Evolutionary conservation across 2,888 invertebrate genomes (phyloP).

Genomic region (Hemaris fuciformis): DNA sequence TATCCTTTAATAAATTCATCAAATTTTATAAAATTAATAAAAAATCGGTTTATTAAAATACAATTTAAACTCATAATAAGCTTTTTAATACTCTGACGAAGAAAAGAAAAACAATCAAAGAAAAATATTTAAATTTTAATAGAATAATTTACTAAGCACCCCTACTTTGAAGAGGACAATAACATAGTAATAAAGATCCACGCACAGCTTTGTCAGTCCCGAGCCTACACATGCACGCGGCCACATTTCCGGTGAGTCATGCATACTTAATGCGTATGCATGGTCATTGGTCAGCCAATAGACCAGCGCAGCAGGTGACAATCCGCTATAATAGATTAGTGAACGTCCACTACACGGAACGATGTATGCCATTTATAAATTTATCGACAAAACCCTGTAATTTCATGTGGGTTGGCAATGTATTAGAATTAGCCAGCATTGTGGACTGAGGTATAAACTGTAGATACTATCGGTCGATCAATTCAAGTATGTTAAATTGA

Average conservation of each 20-base stretch:
- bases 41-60: too few relatives aligned
- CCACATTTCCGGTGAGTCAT: slow-evolving; percentile 56
- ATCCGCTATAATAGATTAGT: slow-evolving; percentile 24
- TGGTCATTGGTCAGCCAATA: slow-evolving; percentile 33
- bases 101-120: neutral
- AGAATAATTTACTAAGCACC: neutral
- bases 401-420: too few relatives aligned
- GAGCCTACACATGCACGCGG: slow-evolving; percentile 33
- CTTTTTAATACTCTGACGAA: too few relatives aligned
- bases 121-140: neutral
- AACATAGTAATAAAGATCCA: neutral
- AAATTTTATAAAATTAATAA: too few relatives aligned
- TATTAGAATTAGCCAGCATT: too few relatives aligned
- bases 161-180: neutral
- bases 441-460: too few relatives aligned
- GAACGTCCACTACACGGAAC: neutral
- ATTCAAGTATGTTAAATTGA: too few relatives aligned
- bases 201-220: slow-evolving; percentile 7
- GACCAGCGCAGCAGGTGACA: slow-evolving; percentile 34
- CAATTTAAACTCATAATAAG: too few relatives aligned
- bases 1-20: too few relatives aligned
- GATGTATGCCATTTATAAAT: neutral
- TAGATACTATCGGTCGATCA: too few relatives aligned
- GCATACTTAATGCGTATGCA: slow-evolving; percentile 39
- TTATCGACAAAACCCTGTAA: too few relatives aligned